phyloP scores from a whole-genome alignment of 2,888 invertebrate genomes.

The Archaeoteleia sp. region DNA sequence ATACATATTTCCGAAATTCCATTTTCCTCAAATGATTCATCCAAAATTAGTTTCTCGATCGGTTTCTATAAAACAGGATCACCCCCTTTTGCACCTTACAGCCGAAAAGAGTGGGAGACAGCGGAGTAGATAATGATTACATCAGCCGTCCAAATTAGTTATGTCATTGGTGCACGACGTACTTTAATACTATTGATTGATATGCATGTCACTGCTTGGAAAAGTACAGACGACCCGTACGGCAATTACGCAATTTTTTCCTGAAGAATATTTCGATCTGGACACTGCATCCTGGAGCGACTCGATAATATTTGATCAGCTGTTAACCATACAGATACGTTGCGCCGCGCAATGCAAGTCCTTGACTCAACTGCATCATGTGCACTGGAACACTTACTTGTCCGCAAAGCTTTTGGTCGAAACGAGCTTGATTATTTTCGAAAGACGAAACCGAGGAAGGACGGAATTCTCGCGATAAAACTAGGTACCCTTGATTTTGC shows the following conservation, averaged over 20 bases:
- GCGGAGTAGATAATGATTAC: not conserved
- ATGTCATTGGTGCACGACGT: not conserved
- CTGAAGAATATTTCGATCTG: conserved; percentile 7
- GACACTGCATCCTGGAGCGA: conserved; percentile 9
- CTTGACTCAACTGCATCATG: conserved; percentile 41
- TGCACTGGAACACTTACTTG: conserved; percentile 8
- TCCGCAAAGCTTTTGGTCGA: not conserved
- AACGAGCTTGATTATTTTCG: not conserved
- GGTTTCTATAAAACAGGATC: not conserved
- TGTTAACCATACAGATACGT: conserved; percentile 27
- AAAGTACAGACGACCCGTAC: too few relatives aligned
- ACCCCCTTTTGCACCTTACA: not conserved
- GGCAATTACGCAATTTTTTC: not conserved
- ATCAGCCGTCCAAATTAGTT: conserved; percentile 11
- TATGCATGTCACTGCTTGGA: conserved; percentile 1
- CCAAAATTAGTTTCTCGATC: not conserved
- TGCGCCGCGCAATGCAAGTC: conserved; percentile 44
- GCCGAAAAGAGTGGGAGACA: not conserved
- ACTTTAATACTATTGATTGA: not conserved
- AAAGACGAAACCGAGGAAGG: conserved; percentile 8
- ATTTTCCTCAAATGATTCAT: conserved; percentile 8
- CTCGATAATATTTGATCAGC: conserved; percentile 31
- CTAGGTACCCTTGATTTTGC: conserved; percentile 15
- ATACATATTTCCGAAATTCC: conserved; percentile 14
- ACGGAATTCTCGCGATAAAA: conserved; percentile 32